Evolutionary conservation across 2,888 invertebrate genomes (phyloP), one percentile per base, ranked within the genome.

Genomic region (Drosophila emarginata): DNA sequence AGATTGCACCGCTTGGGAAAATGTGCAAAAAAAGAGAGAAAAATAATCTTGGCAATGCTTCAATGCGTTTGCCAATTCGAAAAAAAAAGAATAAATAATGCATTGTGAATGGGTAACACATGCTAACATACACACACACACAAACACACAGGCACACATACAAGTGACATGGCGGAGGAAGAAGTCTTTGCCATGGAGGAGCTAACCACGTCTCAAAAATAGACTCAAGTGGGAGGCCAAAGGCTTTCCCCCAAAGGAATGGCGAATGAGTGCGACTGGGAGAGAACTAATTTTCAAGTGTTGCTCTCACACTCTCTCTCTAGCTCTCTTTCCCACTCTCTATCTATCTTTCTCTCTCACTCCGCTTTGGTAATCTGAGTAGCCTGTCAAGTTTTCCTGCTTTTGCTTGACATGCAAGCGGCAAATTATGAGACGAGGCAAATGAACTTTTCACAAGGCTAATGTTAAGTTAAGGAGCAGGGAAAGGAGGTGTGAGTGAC

Each of bases 391-490:
- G 54, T 54, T 54, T 54, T 36, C 32, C 54, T 45, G 12, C 45
- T 45, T 64, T 79, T 77, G 78, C 79, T 64, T 72, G 74, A 79
- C 88, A 87, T 79, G 85, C 85, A 79, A 88, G 77, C 81, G 78
- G 77, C 77, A 83, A 83, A 87, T 83, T 83, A 85, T 85, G 85
- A 83, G 87, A 72, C 81, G 79, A 68, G 87, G 87, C 87, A 88
- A 87, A 88, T 87, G 85, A 87, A 88, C 87, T 87, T 80, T 85
- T 81, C 78, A 84, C 80, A 83, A 82, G 80, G 84, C 84, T 80
- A 86, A 84, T 83, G 79, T 21, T 45, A 3, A 45, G 18, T 45
- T 45, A 76, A 64, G 71, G 60, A 65, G 62, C 71, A 78, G 12
- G 21, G 40, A 15, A 45, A 45, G 9, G 5, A 21, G 45, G 45